Base-by-base conservation (phyloP, 2,888 invertebrate genomes). In the Melolontha melolontha region DNA sequence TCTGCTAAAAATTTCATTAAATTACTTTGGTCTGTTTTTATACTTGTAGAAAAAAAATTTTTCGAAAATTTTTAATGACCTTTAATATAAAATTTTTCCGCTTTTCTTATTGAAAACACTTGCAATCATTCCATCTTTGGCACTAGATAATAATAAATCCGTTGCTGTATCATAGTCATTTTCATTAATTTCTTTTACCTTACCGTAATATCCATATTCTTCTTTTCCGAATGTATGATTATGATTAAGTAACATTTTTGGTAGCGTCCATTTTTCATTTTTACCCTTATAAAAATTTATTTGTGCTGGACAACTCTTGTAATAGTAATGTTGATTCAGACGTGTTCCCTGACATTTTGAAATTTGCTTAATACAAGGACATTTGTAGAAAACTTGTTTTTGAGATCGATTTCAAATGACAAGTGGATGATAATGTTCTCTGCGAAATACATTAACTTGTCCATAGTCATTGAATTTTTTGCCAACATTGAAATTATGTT, bases 291-390 rank as follows among this genome's bases (percentile, higher is more conserved):
- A 66, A 47, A 66, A 55, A 42, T 68, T 68, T 40, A 68, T 68
- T 55, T 68, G 68, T 11, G 68, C 68, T 54, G 34, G 50, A 50
- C 64, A 68, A 65, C 51, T 55, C 50, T 68, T 68, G 57, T 65
- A 68, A 42, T 68, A 68, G 55, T 68, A 68, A 65, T 68, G 64
- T 65, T 68, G 68, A 65, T 68, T 68, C 41, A 64, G 65, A 49
- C 65, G 64, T 49, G 55, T 64, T 55, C 68, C 55, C 57, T 29
- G 64, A 42, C 65, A 65, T 68, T 49, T 68, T 50, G 68, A 64
- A 40, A 8, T 57, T 64, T 65, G 65, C 64, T 68, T 64, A 44
- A 68, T 42, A 57, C 65, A 64, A 65, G 64, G 68, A 68, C 66
- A 66, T 66, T 57, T 66, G 29, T 66, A 66, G 12, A 66, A 16